Evolutionary conservation across 2,888 invertebrate species (phyloP).

Genomic region (Drosophila macrothrix): DNA sequence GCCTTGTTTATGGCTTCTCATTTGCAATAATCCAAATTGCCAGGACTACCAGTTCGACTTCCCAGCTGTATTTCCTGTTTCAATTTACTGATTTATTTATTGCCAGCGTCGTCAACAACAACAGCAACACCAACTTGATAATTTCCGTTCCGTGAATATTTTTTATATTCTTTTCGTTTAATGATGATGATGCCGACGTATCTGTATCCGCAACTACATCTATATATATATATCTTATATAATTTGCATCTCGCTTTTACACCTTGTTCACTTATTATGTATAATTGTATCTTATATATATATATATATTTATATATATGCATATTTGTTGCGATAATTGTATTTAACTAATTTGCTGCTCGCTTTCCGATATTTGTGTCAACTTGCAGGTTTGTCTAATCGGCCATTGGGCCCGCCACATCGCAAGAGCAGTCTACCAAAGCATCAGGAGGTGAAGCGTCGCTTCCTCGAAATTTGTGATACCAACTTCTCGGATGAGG

Average conservation of each 20-base stretch:
- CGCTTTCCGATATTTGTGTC: slow-evolving; percentile 1
- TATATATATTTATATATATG: background rate
- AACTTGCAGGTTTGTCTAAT: slow-evolving; percentile 83
- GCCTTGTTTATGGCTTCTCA: slow-evolving; percentile 52
- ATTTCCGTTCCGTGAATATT: slow-evolving; percentile 47
- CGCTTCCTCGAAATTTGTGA: slow-evolving; percentile 85
- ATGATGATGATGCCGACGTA: slow-evolving; percentile 3
- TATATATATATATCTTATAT: background rate
- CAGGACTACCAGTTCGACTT: slow-evolving; percentile 62
- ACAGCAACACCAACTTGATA: slow-evolving; percentile 40
- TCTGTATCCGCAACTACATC: slow-evolving; percentile 10
- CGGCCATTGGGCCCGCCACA: slow-evolving; percentile 85
- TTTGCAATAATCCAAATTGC: slow-evolving; percentile 78
- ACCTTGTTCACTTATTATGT: background rate
- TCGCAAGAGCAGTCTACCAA: slow-evolving; percentile 86
- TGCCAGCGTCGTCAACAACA: slow-evolving; percentile 47
- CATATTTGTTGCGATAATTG: background rate
- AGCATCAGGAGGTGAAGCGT: slow-evolving; percentile 85
- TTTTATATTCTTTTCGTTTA: background rate
- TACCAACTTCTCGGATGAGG: slow-evolving; percentile 85
- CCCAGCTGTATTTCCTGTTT: slow-evolving; percentile 75
- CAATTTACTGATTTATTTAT: slow-evolving; percentile 76
- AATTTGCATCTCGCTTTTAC: background rate
- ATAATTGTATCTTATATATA: background rate
- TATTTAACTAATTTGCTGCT: slow-evolving; percentile 9